Conservation (phyloP, 1,140 invertebrate species). For the Ectropis grisescens region DNA sequence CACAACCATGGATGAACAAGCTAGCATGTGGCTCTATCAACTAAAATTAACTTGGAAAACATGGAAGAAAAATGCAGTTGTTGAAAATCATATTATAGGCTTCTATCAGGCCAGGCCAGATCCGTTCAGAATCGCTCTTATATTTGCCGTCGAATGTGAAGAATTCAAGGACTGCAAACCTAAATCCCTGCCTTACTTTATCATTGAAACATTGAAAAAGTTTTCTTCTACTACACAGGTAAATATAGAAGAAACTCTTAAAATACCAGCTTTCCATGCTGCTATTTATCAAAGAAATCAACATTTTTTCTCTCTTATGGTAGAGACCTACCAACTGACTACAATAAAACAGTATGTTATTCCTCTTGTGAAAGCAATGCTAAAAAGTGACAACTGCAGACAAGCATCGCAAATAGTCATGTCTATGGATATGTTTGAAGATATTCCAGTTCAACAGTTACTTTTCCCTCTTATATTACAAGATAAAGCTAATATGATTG, state of each 20-base stretch:
- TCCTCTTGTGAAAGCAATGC: conserved; percentile 47
- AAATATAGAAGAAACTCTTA: conserved; percentile 32
- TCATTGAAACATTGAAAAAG: conserved; percentile 44
- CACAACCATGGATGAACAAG: conserved; percentile 30
- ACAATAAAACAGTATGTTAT: conserved; percentile 43
- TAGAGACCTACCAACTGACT: conserved; percentile 41
- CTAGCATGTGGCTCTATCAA: conserved; percentile 36
- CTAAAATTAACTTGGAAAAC: conserved; percentile 44
- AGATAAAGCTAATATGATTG: conserved; percentile 77
- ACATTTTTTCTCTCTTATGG: conserved; percentile 38
- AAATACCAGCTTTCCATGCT: conserved; percentile 50
- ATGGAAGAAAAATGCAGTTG: conserved; percentile 45
- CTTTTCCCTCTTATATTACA: conserved; percentile 80
- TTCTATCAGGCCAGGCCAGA: conserved; percentile 31
- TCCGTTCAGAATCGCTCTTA: conserved; percentile 34
- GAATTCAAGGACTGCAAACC: conserved; percentile 56
- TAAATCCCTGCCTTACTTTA: conserved; percentile 51
- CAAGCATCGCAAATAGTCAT: conserved; percentile 76
- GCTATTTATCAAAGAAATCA: conserved; percentile 47
- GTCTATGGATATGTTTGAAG: conserved; percentile 73
- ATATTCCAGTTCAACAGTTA: conserved; percentile 76
- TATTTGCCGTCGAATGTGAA: conserved; percentile 48
- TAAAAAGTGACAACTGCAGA: conserved; percentile 51
- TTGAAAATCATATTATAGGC: conserved; percentile 33
- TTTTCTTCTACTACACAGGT: conserved; percentile 27